Evolutionary conservation across 2,797 vertebrate genomes (phyloP).

Genomic region (Apodemus agrarius): DNA sequence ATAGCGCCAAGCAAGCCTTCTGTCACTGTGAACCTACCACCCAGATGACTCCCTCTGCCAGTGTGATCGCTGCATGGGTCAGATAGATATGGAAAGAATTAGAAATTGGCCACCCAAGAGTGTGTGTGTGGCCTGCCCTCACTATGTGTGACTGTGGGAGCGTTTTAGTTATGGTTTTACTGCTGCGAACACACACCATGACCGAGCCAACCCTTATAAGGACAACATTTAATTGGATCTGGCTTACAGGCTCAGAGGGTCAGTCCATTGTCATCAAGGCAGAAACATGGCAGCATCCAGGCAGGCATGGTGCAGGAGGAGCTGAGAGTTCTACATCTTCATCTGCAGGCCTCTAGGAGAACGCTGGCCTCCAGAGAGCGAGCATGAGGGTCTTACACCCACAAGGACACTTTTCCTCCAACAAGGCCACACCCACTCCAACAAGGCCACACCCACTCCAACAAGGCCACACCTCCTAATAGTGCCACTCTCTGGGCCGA

Average conservation of each 20-base stretch:
- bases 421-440: no score
- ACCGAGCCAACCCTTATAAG: no score
- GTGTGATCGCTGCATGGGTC: neutral
- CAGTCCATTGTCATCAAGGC: no score
- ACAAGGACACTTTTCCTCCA: neutral
- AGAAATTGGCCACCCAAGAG: fast-evolving
- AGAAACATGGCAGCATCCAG: no score
- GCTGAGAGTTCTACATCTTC: neutral
- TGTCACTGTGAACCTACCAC: neutral
- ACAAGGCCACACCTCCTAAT: neutral
- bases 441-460: neutral
- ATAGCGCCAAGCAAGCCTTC: fast-evolving
- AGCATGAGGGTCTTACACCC: neutral
- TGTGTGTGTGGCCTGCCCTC: neutral
- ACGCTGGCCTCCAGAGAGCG: neutral
- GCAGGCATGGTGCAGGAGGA: no score
- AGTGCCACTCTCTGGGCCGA: neutral
- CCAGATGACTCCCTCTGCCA: neutral
- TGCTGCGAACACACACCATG: no score
- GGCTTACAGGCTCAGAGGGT: no score
- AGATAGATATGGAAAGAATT: fast-evolving
- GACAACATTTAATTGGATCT: no score
- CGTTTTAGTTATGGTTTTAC: neutral
- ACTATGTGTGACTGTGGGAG: fast-evolving
- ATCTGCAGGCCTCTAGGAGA: neutral